Evolutionary conservation across 2,888 invertebrate genomes (phyloP).

Genomic region (Villa cingulata): DNA sequence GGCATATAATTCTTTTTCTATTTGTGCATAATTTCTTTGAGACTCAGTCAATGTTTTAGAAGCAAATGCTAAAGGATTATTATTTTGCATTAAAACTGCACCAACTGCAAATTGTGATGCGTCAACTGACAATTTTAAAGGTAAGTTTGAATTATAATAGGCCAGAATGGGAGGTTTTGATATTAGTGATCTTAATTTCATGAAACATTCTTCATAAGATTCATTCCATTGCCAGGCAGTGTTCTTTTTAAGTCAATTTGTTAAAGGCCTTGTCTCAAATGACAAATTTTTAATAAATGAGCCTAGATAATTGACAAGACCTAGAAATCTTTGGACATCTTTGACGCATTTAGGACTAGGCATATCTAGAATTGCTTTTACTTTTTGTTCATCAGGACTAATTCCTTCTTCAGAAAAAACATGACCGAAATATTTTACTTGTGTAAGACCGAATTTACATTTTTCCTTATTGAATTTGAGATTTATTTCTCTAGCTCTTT

Average conservation of each 20-base stretch:
- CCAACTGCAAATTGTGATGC: conserved; percentile 9
- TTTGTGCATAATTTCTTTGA: conserved; percentile 14
- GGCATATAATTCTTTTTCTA: conserved; percentile 13
- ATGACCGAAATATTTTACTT: conserved; percentile 21
- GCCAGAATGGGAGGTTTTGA: not conserved
- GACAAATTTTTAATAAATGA: conserved; percentile 1
- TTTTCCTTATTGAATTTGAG: conserved; percentile 23
- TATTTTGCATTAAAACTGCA: conserved; percentile 6
- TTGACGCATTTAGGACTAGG: not conserved
- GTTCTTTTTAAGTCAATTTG: not conserved
- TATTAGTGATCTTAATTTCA: not conserved
- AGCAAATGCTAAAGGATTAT: conserved; percentile 13
- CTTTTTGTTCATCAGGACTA: too few relatives aligned
- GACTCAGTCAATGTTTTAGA: conserved; percentile 18
- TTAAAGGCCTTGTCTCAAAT: not conserved
- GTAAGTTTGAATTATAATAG: not conserved
- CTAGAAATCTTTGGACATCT: not conserved
- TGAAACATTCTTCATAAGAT: not conserved
- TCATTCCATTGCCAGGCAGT: not conserved
- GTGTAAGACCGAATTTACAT: conserved; percentile 16
- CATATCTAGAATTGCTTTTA: not conserved
- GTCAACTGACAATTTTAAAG: conserved; percentile 3
- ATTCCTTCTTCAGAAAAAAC: conserved; percentile 10
- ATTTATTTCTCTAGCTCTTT: conserved; percentile 16
- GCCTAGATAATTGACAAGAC: not conserved